Percentiles rank a stretch among this genome's conserved stretches.
phyloP scores from a whole-genome alignment of 2,113 vertebrate genomes.

The Casuarius casuarius region DNA sequence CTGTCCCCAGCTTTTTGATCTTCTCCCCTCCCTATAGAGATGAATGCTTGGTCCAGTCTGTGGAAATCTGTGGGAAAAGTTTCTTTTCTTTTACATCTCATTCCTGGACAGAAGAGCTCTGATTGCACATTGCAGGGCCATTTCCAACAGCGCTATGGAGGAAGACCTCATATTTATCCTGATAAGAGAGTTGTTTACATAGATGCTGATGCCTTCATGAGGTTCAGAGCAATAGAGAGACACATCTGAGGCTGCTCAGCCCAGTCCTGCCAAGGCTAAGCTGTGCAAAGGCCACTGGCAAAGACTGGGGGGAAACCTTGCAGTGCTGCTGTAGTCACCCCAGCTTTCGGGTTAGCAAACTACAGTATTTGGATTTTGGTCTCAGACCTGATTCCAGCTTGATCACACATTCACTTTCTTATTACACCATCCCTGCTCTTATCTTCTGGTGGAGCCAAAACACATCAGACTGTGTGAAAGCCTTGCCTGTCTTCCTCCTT shows the following conservation, averaged over 20 bases:
- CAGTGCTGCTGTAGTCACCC: not conserved
- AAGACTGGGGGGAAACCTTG: not conserved
- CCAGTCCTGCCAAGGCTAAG: not conserved
- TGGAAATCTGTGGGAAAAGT: not conserved
- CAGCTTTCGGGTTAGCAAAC: not conserved
- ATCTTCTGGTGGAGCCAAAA: not conserved
- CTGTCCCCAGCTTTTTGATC: not conserved
- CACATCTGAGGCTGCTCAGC: not conserved
- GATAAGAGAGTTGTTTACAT: not conserved
- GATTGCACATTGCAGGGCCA: not conserved
- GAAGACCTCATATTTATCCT: not conserved
- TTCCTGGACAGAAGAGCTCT: not conserved
- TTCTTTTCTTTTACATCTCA: not conserved
- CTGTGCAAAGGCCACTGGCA: not conserved
- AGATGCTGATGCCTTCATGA: not conserved
- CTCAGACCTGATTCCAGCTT: not conserved
- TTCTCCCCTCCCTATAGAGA: not conserved
- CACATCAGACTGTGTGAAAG: not conserved
- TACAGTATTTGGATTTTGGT: not conserved
- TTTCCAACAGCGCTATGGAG: not conserved
- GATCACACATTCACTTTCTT: not conserved
- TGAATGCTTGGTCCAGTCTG: not conserved
- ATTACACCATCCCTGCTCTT: not conserved
- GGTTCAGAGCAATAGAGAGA: not conserved
- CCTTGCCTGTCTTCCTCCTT: not conserved